Conservation (phyloP, 2,888 invertebrate genomes). For the Ochropleura plecta region DNA sequence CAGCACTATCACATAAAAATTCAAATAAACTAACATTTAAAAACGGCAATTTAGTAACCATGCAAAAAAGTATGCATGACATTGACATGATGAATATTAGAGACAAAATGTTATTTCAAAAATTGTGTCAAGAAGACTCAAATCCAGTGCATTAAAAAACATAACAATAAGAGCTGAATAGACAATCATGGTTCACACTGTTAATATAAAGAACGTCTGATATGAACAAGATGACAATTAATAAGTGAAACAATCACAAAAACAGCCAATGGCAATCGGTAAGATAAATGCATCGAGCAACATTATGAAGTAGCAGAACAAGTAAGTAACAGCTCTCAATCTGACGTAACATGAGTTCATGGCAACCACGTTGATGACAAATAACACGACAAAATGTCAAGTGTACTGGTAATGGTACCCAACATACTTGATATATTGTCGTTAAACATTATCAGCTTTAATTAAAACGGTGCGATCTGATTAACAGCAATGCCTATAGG, state of each 20-base stretch:
- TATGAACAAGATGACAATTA: background rate
- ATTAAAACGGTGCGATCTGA: constrained; percentile 18
- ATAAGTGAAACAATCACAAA: too few species aligned
- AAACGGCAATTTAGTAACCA: too few species aligned
- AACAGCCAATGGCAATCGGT: background rate
- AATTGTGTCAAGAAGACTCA: too few species aligned
- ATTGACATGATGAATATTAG: too few species aligned
- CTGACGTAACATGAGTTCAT: constrained; percentile 48
- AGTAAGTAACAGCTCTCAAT: constrained; percentile 20
- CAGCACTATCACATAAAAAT: too few species aligned
- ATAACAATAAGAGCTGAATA: too few species aligned
- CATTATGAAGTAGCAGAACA: background rate
- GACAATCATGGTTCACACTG: too few species aligned
- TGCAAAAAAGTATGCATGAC: too few species aligned
- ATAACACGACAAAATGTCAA: constrained; percentile 46
- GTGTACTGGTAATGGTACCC: constrained; percentile 29
- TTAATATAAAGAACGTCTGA: background rate
- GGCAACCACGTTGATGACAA: constrained; percentile 39
- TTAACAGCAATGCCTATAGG: background rate
- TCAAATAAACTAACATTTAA: too few species aligned
- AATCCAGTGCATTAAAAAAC: too few species aligned
- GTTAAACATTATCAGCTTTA: constrained; percentile 12
- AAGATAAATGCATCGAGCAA: background rate
- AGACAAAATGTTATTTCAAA: too few species aligned
- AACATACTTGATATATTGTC: constrained; percentile 13